Base-by-base conservation (phyloP, 2,797 vertebrate genomes). In the Morelia viridis region DNA sequence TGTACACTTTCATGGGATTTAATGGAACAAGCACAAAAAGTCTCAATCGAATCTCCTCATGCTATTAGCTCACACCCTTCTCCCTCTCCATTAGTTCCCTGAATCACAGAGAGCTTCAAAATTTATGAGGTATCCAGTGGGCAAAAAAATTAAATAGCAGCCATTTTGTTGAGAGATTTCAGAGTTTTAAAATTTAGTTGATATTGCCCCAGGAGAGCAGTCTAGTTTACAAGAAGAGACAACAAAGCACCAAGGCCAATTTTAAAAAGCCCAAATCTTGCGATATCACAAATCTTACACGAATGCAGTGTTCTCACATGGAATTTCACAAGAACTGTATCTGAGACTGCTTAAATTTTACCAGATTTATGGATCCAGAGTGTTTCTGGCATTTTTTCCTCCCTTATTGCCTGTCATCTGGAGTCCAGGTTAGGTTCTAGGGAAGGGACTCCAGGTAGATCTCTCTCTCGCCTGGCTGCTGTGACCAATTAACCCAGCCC, bases 1-100 rank as follows among this genome's bases (percentile, higher is more conserved):
- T 26, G 31, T 0, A 0, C 2, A 53, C 5, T 22, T 85, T 65
- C 0, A 85, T 31, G 10, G 31, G 1, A 0, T 26, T 60, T 28
- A 1, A 22, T 0, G 24, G 17, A 41, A 17, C 28, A 35, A 83
- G 17, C 7, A 12, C 28, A 31, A 4, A 88, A 91, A 0, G 4
- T 8, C 19, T 35, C 0, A 0, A 53, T 0, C 53, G 26, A 1
- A 31, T 41, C 19, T 17, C 65, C 5, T 26, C 26, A 71, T 71
- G 84, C 22, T 19, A 13, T 60, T 8, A 0, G n/a, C 4, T 89
- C 41, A 86, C 53, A 85, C 22, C 57, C 12, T 46, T 89, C 35
- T 28, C 2, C 7, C 8, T 17, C 57, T 17, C 10, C 0, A 6
- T 35, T 35, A 65, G 3, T 17, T 56, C 17, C 61, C 9, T 17